A percentile compares a stretch with the other conserved stretches of the same genome.
phyloP scores from a whole-genome alignment of 2,888 invertebrate species.

The Kryphioiulus occultus region DNA sequence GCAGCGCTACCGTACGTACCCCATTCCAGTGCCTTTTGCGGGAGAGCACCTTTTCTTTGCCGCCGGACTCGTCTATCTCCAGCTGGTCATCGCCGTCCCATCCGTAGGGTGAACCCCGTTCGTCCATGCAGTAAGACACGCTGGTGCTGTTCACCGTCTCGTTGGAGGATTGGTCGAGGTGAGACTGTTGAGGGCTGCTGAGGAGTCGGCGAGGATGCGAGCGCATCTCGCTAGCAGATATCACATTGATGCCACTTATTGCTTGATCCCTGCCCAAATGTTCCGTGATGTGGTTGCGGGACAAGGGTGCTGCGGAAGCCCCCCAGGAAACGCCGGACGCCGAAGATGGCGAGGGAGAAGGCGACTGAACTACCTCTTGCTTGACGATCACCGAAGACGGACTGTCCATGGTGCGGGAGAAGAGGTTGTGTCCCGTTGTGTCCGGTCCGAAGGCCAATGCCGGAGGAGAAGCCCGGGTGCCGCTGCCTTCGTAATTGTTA shows the following conservation, averaged over 20 bases:
- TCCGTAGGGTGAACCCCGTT: conserved; percentile 52
- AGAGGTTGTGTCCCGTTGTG: background rate
- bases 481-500: conserved; percentile 48
- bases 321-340: conserved; percentile 28
- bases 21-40: conserved; percentile 50
- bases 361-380: conserved; percentile 34
- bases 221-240: conserved; percentile 45
- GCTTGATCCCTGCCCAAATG: conserved; percentile 47
- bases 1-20: conserved; percentile 38
- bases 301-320: background rate
- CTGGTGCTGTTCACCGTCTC: conserved; percentile 54
- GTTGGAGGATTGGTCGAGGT: conserved; percentile 52
- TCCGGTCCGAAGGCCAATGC: conserved; percentile 39
- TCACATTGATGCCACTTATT: conserved; percentile 47
- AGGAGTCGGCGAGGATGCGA: conserved; percentile 24
- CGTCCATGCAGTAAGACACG: conserved; percentile 53
- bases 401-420: background rate
- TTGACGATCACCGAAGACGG: conserved; percentile 44
- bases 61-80: conserved; percentile 53
- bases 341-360: conserved; percentile 49
- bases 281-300: background rate
- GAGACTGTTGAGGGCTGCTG: conserved; percentile 45
- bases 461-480: background rate
- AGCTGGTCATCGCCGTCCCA: conserved; percentile 54
- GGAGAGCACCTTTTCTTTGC: conserved; percentile 35